Conservation (phyloP, 2,888 invertebrate species). For the Sarcophaga variegata region DNA sequence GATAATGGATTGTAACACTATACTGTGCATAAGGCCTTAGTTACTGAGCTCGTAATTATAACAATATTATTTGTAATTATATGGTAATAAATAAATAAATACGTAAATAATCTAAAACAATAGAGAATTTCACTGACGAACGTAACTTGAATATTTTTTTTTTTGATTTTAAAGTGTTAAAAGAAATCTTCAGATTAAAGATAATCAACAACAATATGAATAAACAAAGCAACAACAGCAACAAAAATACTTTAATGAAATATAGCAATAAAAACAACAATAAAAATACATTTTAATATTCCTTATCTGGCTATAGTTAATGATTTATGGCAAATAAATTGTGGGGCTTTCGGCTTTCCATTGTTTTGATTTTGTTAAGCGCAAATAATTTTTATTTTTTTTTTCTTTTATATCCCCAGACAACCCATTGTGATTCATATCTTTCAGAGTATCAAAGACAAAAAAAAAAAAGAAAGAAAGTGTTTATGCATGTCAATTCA, state of each 20-base stretch:
- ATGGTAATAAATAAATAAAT: too few relatives aligned
- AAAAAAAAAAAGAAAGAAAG: background rate
- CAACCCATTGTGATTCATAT: slow-evolving; percentile 23
- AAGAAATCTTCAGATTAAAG: too few relatives aligned
- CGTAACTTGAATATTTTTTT: too few relatives aligned
- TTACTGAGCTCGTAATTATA: too few relatives aligned
- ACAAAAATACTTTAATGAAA: background rate
- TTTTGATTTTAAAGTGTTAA: too few relatives aligned
- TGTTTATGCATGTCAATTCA: slow-evolving; percentile 38
- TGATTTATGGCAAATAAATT: background rate
- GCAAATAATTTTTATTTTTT: background rate
- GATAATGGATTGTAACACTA: too few relatives aligned
- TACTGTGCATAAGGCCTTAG: too few relatives aligned
- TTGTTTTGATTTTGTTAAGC: slow-evolving; percentile 2
- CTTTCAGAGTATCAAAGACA: background rate
- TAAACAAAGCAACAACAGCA: too few relatives aligned
- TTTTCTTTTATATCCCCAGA: background rate
- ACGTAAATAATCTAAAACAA: too few relatives aligned
- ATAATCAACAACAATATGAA: too few relatives aligned
- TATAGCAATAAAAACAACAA: background rate
- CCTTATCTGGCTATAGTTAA: background rate
- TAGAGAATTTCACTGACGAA: too few relatives aligned
- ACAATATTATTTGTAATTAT: too few relatives aligned
- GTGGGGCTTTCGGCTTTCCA: background rate
- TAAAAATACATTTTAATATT: background rate